Conservation (phyloP, 2,797 vertebrate species). For the Corythornis leucogaster region DNA sequence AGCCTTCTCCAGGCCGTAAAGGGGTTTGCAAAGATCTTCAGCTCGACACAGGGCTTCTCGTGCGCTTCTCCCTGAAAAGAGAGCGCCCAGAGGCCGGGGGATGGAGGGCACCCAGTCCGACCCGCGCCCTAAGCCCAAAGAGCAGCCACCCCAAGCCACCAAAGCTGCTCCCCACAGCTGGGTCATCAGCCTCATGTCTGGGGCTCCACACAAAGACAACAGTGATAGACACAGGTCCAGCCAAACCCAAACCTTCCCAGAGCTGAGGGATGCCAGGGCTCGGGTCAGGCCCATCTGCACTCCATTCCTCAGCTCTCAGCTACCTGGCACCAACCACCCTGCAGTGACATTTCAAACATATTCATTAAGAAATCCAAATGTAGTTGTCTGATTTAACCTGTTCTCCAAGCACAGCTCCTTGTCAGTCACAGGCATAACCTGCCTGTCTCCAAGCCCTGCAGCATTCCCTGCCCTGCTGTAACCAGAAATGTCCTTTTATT, state of each 20-base stretch:
- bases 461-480: background rate
- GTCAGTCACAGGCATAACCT: background rate
- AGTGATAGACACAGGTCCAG: background rate
- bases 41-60: background rate
- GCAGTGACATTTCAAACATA: background rate
- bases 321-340: background rate
- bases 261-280: background rate
- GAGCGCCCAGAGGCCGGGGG: rapidly evolving
- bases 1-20: background rate
- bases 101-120: rapidly evolving
- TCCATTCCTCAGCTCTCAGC: background rate
- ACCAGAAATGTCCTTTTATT: background rate
- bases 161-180: background rate
- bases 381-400: background rate
- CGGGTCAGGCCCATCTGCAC: background rate
- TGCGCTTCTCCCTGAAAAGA: rapidly evolving
- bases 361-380: background rate
- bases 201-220: background rate
- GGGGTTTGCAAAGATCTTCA: background rate
- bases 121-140: rapidly evolving
- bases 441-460: background rate
- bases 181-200: background rate
- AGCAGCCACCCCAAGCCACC: rapidly evolving
- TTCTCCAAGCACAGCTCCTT: background rate
- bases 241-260: background rate